Conservation (phyloP, 1,140 invertebrate species). For the Ganaspis sp. region DNA sequence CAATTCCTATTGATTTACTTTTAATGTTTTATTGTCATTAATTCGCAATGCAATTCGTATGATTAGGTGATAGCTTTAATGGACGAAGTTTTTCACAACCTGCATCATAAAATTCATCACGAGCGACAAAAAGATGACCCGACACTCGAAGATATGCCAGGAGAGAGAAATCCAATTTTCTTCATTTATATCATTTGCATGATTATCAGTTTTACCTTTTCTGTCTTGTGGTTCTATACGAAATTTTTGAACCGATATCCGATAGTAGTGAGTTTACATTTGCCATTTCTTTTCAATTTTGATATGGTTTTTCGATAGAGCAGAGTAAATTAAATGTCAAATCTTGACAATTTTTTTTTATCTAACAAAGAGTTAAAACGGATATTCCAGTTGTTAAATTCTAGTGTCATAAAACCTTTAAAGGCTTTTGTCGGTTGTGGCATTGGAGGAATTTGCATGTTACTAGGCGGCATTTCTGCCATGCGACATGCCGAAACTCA, state of each 20-base stretch:
- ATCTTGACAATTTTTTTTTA: slow-evolving; percentile 27
- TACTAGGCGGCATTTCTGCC: slow-evolving; percentile 60
- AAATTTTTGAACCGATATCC: slow-evolving; percentile 45
- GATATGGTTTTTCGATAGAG: not conserved
- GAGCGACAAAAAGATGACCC: slow-evolving; percentile 48
- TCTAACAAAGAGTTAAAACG: slow-evolving; percentile 8
- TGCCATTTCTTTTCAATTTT: not conserved
- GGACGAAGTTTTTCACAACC: slow-evolving; percentile 63
- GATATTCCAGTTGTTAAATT: slow-evolving; percentile 31
- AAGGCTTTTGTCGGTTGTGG: slow-evolving; percentile 60
- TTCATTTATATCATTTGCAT: slow-evolving; percentile 65
- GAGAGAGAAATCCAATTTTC: slow-evolving; percentile 68
- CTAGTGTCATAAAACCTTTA: slow-evolving; percentile 41
- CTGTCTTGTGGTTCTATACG: slow-evolving; percentile 58
- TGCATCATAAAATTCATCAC: slow-evolving; percentile 60
- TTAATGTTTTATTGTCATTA: no score
- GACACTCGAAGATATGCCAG: slow-evolving; percentile 56
- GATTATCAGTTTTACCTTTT: slow-evolving; percentile 56
- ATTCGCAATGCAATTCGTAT: no score
- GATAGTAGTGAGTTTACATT: slow-evolving; percentile 51
- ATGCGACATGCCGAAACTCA: slow-evolving; percentile 69
- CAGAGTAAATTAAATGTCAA: slow-evolving; percentile 16
- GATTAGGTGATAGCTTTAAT: slow-evolving; percentile 43
- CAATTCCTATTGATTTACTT: no score
- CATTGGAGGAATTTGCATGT: slow-evolving; percentile 55